Base-by-base conservation (phyloP, 1,140 invertebrate genomes). In the Melitaea cinxia region DNA sequence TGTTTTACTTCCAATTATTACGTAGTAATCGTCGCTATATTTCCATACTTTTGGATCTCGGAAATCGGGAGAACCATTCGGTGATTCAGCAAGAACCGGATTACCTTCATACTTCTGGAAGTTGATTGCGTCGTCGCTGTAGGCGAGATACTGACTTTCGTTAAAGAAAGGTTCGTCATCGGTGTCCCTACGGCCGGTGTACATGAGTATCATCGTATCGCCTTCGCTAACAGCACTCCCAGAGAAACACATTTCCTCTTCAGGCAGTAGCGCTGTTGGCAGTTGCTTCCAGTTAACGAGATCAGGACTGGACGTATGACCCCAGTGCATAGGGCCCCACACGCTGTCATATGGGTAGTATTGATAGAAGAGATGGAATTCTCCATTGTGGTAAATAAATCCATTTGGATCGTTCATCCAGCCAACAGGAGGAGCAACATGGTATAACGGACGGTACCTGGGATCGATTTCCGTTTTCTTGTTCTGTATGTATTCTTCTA, bases 11-110 rank as follows among this genome's bases (percentile, higher is more conserved):
- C 89, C 91, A 23, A 91, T 70, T 6, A 91, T 68, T 14, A 86
- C 85, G 59, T 88, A 91, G 72, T 79, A 91, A 47, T 83, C 35
- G n/a, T 87, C 79, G 14, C 77, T 82, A 50, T 85, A 68, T 47
- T 76, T 81, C 88, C 89, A 91, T 0, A 77, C 81, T 70, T 91
- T 91, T 10, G 91, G 91, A 58, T 91, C 91, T 14, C 91, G 70
- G 57, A 91, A 91, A 56, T 91, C 88, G 12, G 84, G 76, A 0
- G 80, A 80, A 21, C 71, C 70, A 24, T 86, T 83, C 3, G 56
- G 56, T 10, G 45, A 24, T 33, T 21, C 17, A n/a, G 53, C 3
- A 4, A 55, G 26, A 24, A 57, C 39, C 37, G 62, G 53, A 57
- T 64, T 35, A 1, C 79, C 82, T 64, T 78, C 68, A 35, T 83